Evolutionary conservation across 2,888 invertebrate genomes (phyloP), one percentile per base, ranked within the genome.

Genomic region (Sminthurides aquaticus): DNA sequence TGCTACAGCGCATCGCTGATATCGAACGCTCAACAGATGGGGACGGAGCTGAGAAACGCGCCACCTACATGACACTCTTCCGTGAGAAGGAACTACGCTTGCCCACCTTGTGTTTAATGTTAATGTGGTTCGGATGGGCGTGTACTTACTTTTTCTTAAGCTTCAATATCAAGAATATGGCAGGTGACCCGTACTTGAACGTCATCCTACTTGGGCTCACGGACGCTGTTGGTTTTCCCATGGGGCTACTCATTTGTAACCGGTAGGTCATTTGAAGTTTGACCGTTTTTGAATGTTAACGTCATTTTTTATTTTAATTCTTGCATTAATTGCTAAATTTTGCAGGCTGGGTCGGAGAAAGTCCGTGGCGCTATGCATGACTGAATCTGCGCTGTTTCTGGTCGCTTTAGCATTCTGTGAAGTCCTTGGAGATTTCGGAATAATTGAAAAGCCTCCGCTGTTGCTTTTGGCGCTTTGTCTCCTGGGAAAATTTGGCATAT

Each of bases 131-230:
- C 22, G 59, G 66, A 1, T 64, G 69, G 67, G 49, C 67, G 1
- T 54, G 69, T 18, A 68, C 71, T 2, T 72, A 72, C 49, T 66
- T 54, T 27, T 62, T 62, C 11, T 64, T 72, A 11, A 69, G 70
- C 25, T 72, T 67, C 65, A 72, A 72, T 58, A 61, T 67, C 1
- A 68, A 68, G 29, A 72, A 69, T 56, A 48, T 71, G 54, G 54
- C 24, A 3, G 72, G 70, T 25, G 62, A 69, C 64, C 58, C 62
- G 15, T 67, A 68, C 43, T 54, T 67, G 29, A 72, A 69, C 48
- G 66, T 69, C 3, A 34, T 61, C 22, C 56, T 70, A 2, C 64
- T 72, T 56, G 72, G 70, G 0, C 22, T 68, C 1, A 60, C 67
- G 0, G 72, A 72, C 55, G 66, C 69, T 15, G 15, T 71, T 20